Conservation (phyloP, 2,888 invertebrate species). For the Thera obeliscata region DNA sequence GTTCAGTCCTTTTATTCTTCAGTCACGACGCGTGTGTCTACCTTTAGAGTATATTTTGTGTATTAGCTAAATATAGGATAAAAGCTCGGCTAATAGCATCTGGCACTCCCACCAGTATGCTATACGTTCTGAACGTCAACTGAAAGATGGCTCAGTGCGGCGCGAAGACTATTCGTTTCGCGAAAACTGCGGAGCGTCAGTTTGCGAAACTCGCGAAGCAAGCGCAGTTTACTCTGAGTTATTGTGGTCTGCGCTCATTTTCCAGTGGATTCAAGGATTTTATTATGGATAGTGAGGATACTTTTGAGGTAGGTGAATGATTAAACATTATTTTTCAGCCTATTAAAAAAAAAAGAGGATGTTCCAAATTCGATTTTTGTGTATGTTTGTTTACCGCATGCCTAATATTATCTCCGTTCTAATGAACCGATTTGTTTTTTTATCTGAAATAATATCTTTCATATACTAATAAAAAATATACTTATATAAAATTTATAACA, state of each 20-base stretch:
- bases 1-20: no score
- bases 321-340: not conserved
- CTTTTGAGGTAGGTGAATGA: slow-evolving; percentile 70
- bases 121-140: slow-evolving; percentile 65
- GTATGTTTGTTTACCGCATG: no score
- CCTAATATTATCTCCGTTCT: no score
- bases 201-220: slow-evolving; percentile 47
- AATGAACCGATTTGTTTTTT: no score
- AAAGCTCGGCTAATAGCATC: slow-evolving; percentile 57
- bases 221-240: slow-evolving; percentile 40
- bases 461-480: no score
- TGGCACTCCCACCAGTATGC: slow-evolving; percentile 72
- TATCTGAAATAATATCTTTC: no score
- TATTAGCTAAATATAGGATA: slow-evolving; percentile 57
- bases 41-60: slow-evolving; percentile 26
- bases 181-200: slow-evolving; percentile 46
- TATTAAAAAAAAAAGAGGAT: no score
- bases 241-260: slow-evolving; percentile 62
- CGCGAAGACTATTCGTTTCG: slow-evolving; percentile 56
- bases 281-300: slow-evolving; percentile 74
- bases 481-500: no score
- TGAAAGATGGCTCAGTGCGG: slow-evolving; percentile 69
- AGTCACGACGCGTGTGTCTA: slow-evolving; percentile 17
- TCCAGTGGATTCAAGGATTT: slow-evolving; percentile 69
- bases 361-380: no score